Conservation (phyloP, 1,140 invertebrate species). For the Platorchestia sp. region DNA sequence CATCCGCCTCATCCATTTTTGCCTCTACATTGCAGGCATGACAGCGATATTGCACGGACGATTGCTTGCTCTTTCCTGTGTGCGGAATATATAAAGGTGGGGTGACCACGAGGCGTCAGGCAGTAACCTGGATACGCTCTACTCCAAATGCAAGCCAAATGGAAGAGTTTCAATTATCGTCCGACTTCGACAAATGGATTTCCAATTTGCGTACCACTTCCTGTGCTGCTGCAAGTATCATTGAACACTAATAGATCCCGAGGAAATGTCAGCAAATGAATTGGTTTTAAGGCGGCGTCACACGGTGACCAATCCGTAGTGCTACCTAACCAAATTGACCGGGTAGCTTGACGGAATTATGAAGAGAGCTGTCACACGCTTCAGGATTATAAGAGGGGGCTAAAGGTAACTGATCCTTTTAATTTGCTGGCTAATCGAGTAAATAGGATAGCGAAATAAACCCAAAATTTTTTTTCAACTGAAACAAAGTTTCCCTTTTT, state of each 20-base stretch:
- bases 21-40: neutral
- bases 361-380: no score
- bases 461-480: no score
- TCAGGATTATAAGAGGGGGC: no score
- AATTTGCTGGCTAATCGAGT: no score
- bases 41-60: neutral
- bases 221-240: neutral
- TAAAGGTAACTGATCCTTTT: no score
- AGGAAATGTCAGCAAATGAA: no score
- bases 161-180: neutral
- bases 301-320: no score
- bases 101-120: neutral
- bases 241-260: neutral
- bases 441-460: no score
- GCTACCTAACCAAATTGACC: no score
- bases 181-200: neutral
- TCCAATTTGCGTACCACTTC: neutral
- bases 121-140: neutral
- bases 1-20: neutral
- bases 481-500: no score
- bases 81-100: neutral
- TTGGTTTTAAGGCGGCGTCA: no score
- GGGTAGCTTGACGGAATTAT: no score
- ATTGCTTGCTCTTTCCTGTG: neutral
- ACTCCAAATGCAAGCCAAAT: neutral